Base-by-base conservation (phyloP, 1,140 invertebrate species). In the Helicorthomorpha holstii region DNA sequence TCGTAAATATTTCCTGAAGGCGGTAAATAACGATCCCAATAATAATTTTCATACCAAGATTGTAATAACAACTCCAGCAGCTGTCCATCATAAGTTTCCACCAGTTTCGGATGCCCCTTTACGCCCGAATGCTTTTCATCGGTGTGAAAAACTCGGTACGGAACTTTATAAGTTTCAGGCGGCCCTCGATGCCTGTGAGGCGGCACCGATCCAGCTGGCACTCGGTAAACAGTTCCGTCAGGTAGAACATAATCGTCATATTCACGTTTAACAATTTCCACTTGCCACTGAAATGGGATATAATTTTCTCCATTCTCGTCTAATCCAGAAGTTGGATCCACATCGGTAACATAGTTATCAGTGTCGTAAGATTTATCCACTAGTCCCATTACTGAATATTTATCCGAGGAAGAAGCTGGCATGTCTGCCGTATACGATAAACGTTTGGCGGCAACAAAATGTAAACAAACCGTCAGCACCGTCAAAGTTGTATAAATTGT, bases 241-340 rank as follows among this genome's bases (percentile, higher is more conserved):
- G 44, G 44, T 22, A 46, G 21, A 19, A 46, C 25, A 22, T 46
- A 46, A 46, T 46, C 44, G 21, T 46, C 44, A 46, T 46, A 46
- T 46, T 46, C 44, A 4, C 44, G 19, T 46, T 46, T 46, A 25
- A 46, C 19, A 7, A 46, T 46, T 19, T 46, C 44, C 44, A 46
- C 44, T 21, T 46, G 4, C 44, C 44, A 46, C 21, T 46, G 19
- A 25, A 46, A 46, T 21, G 44, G 44, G 25, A 46, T 46, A 22
- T 46, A 46, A 25, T 46, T 25, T 25, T 46, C 44, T 10, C 25
- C 19, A 21, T 46, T 46, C 19, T 34, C 29, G 29, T 34, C n/a
- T n/a, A n/a, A n/a, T n/a, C n/a, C n/a, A n/a, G n/a, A n/a, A n/a
- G n/a, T n/a, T n/a, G n/a, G n/a, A n/a, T n/a, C n/a, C n/a, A n/a